These are phyloP conservation scores for Dinothrombium tinctorium DNA, from an alignment of 1,140 invertebrate species.

Conservation along the genomic window DNA sequence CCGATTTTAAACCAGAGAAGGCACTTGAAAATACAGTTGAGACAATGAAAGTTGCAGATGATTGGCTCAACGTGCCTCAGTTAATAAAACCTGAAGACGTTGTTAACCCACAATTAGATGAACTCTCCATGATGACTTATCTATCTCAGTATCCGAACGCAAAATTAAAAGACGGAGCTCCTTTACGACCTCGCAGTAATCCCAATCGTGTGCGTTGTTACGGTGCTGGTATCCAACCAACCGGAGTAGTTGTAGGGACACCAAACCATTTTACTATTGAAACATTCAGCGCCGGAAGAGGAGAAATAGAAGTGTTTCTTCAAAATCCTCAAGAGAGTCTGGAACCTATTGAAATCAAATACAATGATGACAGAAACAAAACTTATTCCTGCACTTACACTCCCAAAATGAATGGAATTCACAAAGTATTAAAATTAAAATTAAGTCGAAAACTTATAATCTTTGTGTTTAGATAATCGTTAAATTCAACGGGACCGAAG, in stretches of 20 bases:
- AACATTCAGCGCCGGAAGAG: slow-evolving; percentile 63
- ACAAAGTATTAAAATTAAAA: slow-evolving; percentile 27
- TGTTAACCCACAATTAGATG: slow-evolving; percentile 76
- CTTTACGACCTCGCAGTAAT: slow-evolving; percentile 51
- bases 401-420: slow-evolving; percentile 50
- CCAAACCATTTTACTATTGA: slow-evolving; percentile 67
- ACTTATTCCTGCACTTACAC: slow-evolving; percentile 62
- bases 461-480: slow-evolving; percentile 32
- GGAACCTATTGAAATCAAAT: slow-evolving; percentile 43
- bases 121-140: slow-evolving; percentile 93
- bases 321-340: slow-evolving; percentile 45
- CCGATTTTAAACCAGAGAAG: slow-evolving; percentile 64
- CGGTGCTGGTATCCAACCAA: slow-evolving; percentile 67
- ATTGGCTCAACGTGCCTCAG: slow-evolving; percentile 72
- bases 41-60: slow-evolving; percentile 73
- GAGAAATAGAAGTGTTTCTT: slow-evolving; percentile 44
- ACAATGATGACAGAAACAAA: slow-evolving; percentile 62
- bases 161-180: slow-evolving; percentile 57
- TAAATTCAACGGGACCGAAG: slow-evolving; percentile 39
- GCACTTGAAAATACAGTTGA: slow-evolving; percentile 61
- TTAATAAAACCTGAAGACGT: slow-evolving; percentile 78
- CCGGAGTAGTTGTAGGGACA: slow-evolving; percentile 43
- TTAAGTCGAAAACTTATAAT: too few relatives aligned
- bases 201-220: slow-evolving; percentile 58
- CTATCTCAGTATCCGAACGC: slow-evolving; percentile 76